Percentiles rank a stretch among this genome's conserved stretches.
phyloP scores from a whole-genome alignment of 2,113 vertebrate genomes.

The Enhydra lutris region DNA sequence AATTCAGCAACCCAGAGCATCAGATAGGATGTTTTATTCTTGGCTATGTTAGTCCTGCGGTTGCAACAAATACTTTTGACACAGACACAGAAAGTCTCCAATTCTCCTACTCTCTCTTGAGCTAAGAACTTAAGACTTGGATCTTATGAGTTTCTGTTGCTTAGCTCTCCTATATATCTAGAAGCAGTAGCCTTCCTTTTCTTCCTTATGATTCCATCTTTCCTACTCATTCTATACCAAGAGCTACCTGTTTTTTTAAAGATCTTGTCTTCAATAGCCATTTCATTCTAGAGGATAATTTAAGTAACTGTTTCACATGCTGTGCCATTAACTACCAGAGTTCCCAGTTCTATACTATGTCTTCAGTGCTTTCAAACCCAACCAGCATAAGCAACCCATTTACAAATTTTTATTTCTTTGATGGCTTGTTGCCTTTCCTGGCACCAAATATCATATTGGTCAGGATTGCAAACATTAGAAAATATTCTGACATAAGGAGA shows the following conservation, averaged over 20 bases:
- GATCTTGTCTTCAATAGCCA: background rate
- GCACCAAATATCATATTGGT: background rate
- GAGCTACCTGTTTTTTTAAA: background rate
- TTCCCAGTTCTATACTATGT: background rate
- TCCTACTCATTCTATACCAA: background rate
- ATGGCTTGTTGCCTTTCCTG: background rate
- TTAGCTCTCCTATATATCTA: background rate
- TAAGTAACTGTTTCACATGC: background rate
- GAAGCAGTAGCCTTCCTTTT: background rate
- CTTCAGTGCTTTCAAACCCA: background rate
- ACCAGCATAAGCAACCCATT: background rate
- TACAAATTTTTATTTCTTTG: background rate
- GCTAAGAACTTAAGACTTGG: background rate
- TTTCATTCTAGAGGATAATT: background rate
- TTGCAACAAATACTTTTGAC: background rate
- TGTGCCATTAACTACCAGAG: background rate
- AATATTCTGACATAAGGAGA: background rate
- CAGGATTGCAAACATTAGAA: background rate
- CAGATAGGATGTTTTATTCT: background rate
- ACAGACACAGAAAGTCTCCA: background rate
- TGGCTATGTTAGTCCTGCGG: background rate
- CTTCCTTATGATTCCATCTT: background rate
- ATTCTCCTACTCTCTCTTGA: background rate
- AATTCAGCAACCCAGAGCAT: background rate
- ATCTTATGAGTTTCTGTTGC: background rate